Evolutionary conservation across 2,797 vertebrate species (phyloP).

Genomic region (Microctenopoma stevenorrisi): DNA sequence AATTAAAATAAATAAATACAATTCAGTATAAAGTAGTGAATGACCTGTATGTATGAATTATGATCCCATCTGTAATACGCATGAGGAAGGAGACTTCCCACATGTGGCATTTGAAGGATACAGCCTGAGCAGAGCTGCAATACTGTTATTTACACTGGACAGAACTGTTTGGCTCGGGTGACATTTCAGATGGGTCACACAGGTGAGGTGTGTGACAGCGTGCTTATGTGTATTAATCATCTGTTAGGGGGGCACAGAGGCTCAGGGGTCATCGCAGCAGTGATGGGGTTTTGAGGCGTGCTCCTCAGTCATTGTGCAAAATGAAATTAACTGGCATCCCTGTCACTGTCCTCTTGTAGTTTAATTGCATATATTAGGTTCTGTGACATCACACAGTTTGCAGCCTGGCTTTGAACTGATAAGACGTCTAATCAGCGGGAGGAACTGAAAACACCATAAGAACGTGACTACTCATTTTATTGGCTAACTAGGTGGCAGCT

Average conservation of each 20-base stretch:
- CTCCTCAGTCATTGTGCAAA: slow-evolving; percentile 68
- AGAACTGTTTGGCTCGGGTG: slow-evolving; percentile 64
- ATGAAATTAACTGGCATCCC: not conserved
- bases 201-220: slow-evolving; percentile 51
- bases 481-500: not conserved
- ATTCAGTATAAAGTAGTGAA: not conserved
- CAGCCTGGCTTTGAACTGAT: not conserved
- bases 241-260: slow-evolving; percentile 54
- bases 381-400: not conserved
- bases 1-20: not conserved
- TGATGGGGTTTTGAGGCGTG: slow-evolving; percentile 77
- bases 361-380: not conserved
- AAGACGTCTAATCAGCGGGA: not conserved
- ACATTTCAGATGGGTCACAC: slow-evolving; percentile 72
- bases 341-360: not conserved
- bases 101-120: slow-evolving; percentile 58
- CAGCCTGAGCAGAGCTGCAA: slow-evolving; percentile 24
- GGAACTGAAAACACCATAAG: not conserved
- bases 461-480: not conserved
- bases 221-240: slow-evolving; percentile 40
- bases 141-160: slow-evolving; percentile 68
- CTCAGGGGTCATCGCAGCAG: slow-evolving; percentile 60
- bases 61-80: slow-evolving; percentile 30
- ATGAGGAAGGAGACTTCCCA: slow-evolving; percentile 20
- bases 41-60: slow-evolving; percentile 5